Evolutionary conservation across 2,888 invertebrate genomes (phyloP), one percentile per base, ranked within the genome.

Genomic region (Germaria angustata): DNA sequence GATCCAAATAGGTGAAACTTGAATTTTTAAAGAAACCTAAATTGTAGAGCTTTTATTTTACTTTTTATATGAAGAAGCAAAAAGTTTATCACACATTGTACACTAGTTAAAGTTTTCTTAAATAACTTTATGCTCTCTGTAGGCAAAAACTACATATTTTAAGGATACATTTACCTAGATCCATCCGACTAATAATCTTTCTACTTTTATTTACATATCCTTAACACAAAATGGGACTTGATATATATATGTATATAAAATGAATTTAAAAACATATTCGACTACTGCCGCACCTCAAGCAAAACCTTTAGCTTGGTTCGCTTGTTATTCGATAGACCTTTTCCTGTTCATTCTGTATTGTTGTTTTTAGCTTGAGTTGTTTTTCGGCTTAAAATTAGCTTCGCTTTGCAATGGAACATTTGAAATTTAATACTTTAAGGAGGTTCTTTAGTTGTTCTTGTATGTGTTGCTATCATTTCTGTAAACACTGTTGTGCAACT

Each of bases 381-480:
- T 81, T 76, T 63, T 81, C 61, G 81, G 83, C 83, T 79, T 85
- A 46, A 85, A 85, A 85, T 85, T 85, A 85, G 85, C 85, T 81
- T 84, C 84, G 77, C 85, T 85, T 85, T 84, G 78, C 80, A 85
- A 68, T 80, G 84, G 80, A 81, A 83, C 84, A 78, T 80, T 61
- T 80, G 65, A 81, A 84, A 84, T 84, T 84, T 83, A 80, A 84
- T 81, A 82, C 84, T 82, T 80, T 65, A 44, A 66, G 80, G 69
- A 65, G 63, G 78, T 69, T 81, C 68, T 78, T 81, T 81, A 34
- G 46, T 46, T 73, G 17, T 46, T 59, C 61, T 72, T 41, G 39
- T 46, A 20, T 22, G n/a, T 34, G 22, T 44, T 61, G 13, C 46
- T 17, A 17, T 24, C 44, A 32, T 44, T 53, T 39, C 46, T 46